A percentile compares a stretch with the other conserved stretches of the same genome.
These are phyloP conservation scores for Alfaro cultratus DNA, from an alignment of 2,797 vertebrate species.

Conservation along the genomic window DNA sequence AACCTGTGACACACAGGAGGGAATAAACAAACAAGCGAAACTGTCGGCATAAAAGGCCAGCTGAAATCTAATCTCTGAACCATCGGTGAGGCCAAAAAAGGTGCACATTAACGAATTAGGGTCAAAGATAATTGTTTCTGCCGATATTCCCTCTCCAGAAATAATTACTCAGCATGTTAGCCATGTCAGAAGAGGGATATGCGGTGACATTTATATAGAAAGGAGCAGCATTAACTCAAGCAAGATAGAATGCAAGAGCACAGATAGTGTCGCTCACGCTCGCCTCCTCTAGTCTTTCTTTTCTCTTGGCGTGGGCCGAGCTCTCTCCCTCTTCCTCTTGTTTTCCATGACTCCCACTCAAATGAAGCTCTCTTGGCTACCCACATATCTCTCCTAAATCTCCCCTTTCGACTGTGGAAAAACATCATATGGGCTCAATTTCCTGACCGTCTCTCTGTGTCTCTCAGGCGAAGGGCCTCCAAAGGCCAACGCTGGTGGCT, in stretches of 20 bases:
- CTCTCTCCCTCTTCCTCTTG: constrained; percentile 66
- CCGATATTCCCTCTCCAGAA: constrained; percentile 10
- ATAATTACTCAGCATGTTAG: constrained; percentile 9
- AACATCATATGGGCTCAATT: constrained; percentile 85
- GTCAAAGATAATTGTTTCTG: constrained; percentile 16
- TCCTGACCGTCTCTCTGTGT: constrained; percentile 76
- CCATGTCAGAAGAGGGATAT: constrained; percentile 22
- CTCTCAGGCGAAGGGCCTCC: constrained; percentile 69
- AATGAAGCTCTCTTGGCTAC: constrained; percentile 73
- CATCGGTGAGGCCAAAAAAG: not conserved
- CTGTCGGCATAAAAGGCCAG: not conserved
- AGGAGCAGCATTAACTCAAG: constrained; percentile 43
- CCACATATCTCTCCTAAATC: constrained; percentile 77
- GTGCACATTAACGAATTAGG: constrained; percentile 11
- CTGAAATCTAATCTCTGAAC: constrained; percentile 3
- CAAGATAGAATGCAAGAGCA: constrained; percentile 58
- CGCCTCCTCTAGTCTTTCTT: constrained; percentile 50
- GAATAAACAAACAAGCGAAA: constrained; percentile 3
- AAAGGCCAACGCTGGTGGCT: constrained; percentile 76
- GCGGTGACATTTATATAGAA: constrained; percentile 35
- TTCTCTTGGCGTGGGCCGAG: constrained; percentile 55
- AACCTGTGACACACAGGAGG: not conserved
- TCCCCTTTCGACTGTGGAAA: constrained; percentile 80
- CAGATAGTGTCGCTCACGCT: constrained; percentile 55
- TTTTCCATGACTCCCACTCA: constrained; percentile 80